Conservation (phyloP, 2,113 vertebrate genomes). For the Dissostichus mawsoni region DNA sequence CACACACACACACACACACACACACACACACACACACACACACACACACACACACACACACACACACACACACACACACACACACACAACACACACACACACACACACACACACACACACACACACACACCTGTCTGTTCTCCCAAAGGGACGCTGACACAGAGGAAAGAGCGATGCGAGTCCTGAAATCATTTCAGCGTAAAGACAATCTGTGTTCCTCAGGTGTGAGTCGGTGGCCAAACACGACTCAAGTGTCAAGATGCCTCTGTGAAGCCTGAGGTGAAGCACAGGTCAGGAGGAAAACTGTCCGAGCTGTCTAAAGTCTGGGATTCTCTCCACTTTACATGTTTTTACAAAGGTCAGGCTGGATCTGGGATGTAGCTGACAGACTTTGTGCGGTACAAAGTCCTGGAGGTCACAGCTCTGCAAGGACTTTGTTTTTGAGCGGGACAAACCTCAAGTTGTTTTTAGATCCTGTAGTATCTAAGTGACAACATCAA, state of each 20-base stretch:
- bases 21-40: no score
- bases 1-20: no score
- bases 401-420: constrained; percentile 5
- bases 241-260: constrained; percentile 54
- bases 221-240: constrained; percentile 46
- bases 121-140: constrained; percentile 60
- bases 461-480: background rate
- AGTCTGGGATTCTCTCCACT: constrained; percentile 23
- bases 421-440: background rate
- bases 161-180: constrained; percentile 31
- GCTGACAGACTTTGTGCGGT: background rate
- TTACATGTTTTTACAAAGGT: constrained; percentile 30
- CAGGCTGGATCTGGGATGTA: background rate
- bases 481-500: background rate
- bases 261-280: constrained; percentile 26
- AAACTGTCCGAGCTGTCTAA: constrained; percentile 2
- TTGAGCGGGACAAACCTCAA: background rate
- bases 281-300: constrained; percentile 43
- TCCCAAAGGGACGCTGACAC: constrained; percentile 46
- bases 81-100: background rate
- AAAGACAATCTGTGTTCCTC: constrained; percentile 52
- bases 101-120: background rate
- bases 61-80: constrained; percentile 38
- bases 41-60: no score
- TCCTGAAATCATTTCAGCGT: constrained; percentile 24